A percentile compares a stretch with the other conserved stretches of the same genome.
These are phyloP conservation scores for Aramus guarauna DNA, from an alignment of 2,113 vertebrate species.

Conservation along the genomic window DNA sequence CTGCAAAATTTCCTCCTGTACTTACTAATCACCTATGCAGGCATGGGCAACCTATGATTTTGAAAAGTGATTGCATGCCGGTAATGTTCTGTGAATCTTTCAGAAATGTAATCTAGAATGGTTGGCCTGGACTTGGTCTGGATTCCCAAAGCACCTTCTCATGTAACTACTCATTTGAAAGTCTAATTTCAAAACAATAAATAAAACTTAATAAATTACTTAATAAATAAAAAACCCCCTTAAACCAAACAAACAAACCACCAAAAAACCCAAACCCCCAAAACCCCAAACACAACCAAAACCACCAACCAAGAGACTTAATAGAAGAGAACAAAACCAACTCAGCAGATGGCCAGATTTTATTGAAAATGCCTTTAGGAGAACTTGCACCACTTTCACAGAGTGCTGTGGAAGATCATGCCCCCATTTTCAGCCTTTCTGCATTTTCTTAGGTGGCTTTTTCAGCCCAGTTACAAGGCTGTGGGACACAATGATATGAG, in stretches of 20 bases:
- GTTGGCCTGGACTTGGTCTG: not conserved
- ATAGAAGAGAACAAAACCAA: not conserved
- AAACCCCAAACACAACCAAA: not conserved
- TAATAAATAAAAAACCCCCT: no score
- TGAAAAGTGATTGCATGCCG: not conserved
- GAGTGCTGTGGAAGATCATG: not conserved
- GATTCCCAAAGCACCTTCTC: not conserved
- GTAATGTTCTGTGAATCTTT: not conserved
- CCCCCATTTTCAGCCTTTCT: not conserved
- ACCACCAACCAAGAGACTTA: not conserved
- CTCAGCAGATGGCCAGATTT: not conserved
- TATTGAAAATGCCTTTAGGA: not conserved
- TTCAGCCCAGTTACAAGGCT: not conserved
- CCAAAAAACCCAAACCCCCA: no score
- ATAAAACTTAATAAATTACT: not conserved
- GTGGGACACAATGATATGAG: not conserved
- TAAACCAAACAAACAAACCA: not conserved
- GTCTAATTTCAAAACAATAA: not conserved
- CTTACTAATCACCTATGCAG: not conserved
- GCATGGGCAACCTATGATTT: not conserved
- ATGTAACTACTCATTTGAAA: not conserved
- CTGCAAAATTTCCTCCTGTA: not conserved
- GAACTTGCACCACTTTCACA: not conserved
- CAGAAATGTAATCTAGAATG: not conserved
- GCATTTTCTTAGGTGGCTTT: not conserved